A percentile compares a stretch with the other conserved stretches of the same genome.
Evolutionary conservation across 2,888 invertebrate genomes (phyloP).

Genomic region (Acleris sparsana): DNA sequence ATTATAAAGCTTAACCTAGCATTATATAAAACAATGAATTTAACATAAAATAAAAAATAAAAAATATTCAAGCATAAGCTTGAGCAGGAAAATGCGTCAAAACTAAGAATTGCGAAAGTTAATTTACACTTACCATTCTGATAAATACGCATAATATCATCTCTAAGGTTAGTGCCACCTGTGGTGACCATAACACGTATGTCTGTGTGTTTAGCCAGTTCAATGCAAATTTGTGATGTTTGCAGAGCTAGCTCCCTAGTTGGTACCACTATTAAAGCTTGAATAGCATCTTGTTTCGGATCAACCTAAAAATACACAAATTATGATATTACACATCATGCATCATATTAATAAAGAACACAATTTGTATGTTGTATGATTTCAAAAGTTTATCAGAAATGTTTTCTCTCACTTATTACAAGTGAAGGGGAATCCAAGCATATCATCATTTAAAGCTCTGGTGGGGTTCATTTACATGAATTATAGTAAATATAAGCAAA

Average conservation of each 20-base stretch:
- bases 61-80: too few species aligned
- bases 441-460: conserved; percentile 68
- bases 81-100: too few species aligned
- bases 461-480: too few species aligned
- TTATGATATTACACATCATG: conserved; percentile 21
- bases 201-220: conserved; percentile 98
- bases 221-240: conserved; percentile 99
- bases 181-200: conserved; percentile 99
- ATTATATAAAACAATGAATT: too few species aligned
- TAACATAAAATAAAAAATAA: too few species aligned
- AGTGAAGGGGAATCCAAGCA: conserved; percentile 82
- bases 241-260: conserved; percentile 99
- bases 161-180: conserved; percentile 98
- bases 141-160: conserved; percentile 99
- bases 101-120: neutral
- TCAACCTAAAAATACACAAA: conserved; percentile 82
- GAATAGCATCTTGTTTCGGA: conserved; percentile 95
- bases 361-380: neutral
- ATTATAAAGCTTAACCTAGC: too few species aligned
- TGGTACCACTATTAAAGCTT: conserved; percentile 99
- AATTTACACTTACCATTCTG: conserved; percentile 90
- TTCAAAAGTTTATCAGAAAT: conserved; percentile 45
- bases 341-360: neutral
- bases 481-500: too few species aligned
- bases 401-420: conserved; percentile 71